A percentile compares a stretch with the other conserved stretches of the same genome.
phyloP scores from a whole-genome alignment of 2,113 vertebrate species.

The Gobio gobio region DNA sequence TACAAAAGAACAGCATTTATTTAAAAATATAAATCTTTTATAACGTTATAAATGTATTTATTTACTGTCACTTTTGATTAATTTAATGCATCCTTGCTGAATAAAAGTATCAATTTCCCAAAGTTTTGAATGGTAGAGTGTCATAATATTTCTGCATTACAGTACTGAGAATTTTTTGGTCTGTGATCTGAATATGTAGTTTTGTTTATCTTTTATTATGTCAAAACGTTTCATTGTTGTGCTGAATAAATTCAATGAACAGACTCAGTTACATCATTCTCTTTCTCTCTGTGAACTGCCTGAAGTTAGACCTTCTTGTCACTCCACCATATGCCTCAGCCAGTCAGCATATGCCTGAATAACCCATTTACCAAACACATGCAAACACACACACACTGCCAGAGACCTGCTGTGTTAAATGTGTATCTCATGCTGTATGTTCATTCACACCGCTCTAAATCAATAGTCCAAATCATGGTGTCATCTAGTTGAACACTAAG shows the following conservation, averaged over 20 bases:
- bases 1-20: no score
- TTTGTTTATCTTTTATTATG: not conserved
- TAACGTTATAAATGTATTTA: not conserved
- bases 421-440: not conserved
- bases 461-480: not conserved
- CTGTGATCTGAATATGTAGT: not conserved
- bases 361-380: conserved; percentile 36
- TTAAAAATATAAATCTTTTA: not conserved
- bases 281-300: conserved; percentile 1
- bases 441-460: not conserved
- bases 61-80: not conserved
- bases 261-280: not conserved
- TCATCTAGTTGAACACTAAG: no score
- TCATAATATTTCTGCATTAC: not conserved
- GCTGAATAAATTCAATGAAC: not conserved
- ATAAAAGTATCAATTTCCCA: not conserved
- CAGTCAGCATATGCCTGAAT: conserved; percentile 28
- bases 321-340: conserved; percentile 29
- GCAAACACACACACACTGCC: conserved; percentile 25
- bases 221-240: not conserved
- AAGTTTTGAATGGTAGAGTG: not conserved
- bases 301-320: conserved; percentile 10
- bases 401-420: not conserved
- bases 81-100: not conserved
- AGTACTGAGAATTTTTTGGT: no score